A percentile compares a stretch with the other conserved stretches of the same genome.
These are phyloP conservation scores for Kryptolebias ocellatus DNA, from an alignment of 2,797 vertebrate genomes.

Conservation along the genomic window DNA sequence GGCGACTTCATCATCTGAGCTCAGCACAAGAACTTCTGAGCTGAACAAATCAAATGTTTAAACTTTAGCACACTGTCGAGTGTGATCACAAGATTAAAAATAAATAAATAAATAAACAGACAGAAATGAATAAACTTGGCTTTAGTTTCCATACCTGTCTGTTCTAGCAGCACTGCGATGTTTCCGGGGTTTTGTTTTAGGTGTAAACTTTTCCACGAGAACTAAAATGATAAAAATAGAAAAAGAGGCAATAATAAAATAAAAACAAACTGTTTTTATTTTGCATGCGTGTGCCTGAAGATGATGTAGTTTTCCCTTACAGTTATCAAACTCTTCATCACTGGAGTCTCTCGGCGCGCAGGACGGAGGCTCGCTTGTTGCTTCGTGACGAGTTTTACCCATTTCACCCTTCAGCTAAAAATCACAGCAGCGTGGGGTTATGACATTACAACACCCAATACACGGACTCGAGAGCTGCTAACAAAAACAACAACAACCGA, in stretches of 20 bases:
- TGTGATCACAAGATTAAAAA: background rate
- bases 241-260: slow-evolving; percentile 7
- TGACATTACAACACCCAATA: too few relatives aligned
- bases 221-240: slow-evolving; percentile 47
- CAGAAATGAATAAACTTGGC: background rate
- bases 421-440: background rate
- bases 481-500: background rate
- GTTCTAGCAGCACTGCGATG: slow-evolving; percentile 45
- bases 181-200: slow-evolving; percentile 58
- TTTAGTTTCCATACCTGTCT: slow-evolving; percentile 42
- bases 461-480: too few relatives aligned
- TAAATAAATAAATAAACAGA: background rate
- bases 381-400: slow-evolving; percentile 63
- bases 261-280: background rate
- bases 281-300: too few relatives aligned
- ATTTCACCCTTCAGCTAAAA: slow-evolving; percentile 62
- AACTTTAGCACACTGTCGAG: background rate
- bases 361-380: slow-evolving; percentile 23
- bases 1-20: slow-evolving; percentile 78
- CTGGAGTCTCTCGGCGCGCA: slow-evolving; percentile 71
- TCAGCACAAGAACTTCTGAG: slow-evolving; percentile 55
- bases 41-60: slow-evolving; percentile 40
- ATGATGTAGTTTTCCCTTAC: slow-evolving; percentile 75
- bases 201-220: slow-evolving; percentile 59
- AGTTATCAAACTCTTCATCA: slow-evolving; percentile 81